phyloP scores from a whole-genome alignment of 2,797 vertebrate genomes.

The Siniperca undulata region DNA sequence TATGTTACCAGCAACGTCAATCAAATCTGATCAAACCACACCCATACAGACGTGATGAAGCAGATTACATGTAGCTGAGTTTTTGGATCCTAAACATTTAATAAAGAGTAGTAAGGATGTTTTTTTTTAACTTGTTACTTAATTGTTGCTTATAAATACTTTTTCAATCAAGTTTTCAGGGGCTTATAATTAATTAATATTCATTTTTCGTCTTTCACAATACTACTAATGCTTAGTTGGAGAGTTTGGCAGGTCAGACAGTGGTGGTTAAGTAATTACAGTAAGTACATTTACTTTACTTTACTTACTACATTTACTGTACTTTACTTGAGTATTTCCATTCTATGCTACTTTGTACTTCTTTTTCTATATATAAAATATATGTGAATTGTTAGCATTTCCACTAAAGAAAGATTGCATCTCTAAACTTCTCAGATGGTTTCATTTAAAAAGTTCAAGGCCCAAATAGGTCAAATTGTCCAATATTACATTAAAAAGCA shows the following conservation, averaged over 20 bases:
- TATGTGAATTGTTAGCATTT: background rate
- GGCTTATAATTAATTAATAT: too few species aligned
- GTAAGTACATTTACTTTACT: background rate
- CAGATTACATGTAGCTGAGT: background rate
- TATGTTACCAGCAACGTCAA: background rate
- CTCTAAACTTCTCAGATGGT: background rate
- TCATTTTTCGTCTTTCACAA: too few species aligned
- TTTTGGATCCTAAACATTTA: background rate
- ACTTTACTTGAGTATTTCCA: too few species aligned
- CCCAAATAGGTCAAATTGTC: background rate
- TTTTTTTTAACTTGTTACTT: background rate
- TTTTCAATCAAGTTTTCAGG: too few species aligned
- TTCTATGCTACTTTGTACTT: background rate
- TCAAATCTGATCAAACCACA: background rate
- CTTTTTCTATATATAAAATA: too few species aligned
- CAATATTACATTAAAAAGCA: background rate
- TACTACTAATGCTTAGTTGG: too few species aligned
- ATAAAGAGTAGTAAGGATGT: background rate
- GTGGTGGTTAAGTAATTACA: background rate
- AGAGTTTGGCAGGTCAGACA: background rate
- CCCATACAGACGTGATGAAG: background rate
- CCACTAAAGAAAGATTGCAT: background rate
- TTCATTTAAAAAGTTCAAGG: too few species aligned
- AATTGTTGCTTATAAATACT: background rate
- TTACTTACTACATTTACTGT: too few species aligned